Evolutionary conservation across 2,113 vertebrate genomes (phyloP).

Genomic region (Helogale parvula): DNA sequence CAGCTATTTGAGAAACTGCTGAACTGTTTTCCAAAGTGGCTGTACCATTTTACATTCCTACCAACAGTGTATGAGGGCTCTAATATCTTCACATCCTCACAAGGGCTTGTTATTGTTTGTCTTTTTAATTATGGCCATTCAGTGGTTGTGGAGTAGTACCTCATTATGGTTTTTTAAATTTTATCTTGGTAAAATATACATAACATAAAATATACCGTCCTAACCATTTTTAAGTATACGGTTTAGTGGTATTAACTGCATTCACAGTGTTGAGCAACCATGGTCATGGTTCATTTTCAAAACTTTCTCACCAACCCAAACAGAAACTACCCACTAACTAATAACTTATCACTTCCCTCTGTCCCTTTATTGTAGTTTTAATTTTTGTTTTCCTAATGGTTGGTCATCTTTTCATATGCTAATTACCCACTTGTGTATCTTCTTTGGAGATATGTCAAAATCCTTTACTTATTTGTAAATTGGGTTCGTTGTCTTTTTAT

Average conservation of each 20-base stretch:
- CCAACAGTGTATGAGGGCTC: not conserved
- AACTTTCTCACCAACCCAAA: not conserved
- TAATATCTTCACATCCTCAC: not conserved
- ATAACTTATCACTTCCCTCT: not conserved
- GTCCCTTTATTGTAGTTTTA: not conserved
- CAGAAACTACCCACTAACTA: not conserved
- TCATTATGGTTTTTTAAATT: not conserved
- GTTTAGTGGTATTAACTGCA: not conserved
- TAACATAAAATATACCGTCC: not conserved
- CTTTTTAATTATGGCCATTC: not conserved
- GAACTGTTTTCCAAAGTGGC: not conserved
- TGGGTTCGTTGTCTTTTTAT: not conserved
- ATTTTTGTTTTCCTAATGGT: not conserved
- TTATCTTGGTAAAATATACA: not conserved
- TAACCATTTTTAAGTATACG: not conserved
- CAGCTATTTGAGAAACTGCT: not conserved
- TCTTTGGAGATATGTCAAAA: not conserved
- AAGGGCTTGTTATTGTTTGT: not conserved
- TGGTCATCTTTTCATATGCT: not conserved
- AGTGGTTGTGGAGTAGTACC: not conserved
- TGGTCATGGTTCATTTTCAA: not conserved
- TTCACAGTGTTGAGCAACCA: not conserved
- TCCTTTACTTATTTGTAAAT: conserved; percentile 19
- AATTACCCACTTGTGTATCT: not conserved
- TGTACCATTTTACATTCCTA: not conserved